phyloP scores from a whole-genome alignment of 2,113 vertebrate species.

The Ictidomys tridecemlineatus region DNA sequence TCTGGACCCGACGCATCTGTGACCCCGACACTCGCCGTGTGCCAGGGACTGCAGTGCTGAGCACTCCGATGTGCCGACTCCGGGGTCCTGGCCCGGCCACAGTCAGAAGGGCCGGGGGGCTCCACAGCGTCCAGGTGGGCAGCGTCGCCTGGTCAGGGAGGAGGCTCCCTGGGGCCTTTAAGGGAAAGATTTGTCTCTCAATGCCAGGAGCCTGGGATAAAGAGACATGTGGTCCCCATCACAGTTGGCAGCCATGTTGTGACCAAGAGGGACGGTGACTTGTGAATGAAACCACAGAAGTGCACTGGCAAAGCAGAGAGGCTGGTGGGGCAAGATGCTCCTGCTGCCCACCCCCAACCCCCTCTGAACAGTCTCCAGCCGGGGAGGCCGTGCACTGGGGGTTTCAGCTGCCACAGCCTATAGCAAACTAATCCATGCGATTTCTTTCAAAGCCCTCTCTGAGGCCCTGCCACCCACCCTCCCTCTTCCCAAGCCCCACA shows the following conservation, averaged over 20 bases:
- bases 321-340: too few species aligned
- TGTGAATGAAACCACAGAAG: background rate
- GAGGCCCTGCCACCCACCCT: too few species aligned
- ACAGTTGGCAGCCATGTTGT: background rate
- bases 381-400: background rate
- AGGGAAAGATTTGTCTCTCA: background rate
- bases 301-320: background rate
- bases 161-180: accelerated
- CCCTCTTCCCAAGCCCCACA: background rate
- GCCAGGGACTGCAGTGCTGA: background rate
- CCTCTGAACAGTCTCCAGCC: accelerated
- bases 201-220: background rate
- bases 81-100: accelerated
- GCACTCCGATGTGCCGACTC: accelerated
- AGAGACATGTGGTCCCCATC: too few species aligned
- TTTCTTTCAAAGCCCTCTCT: background rate
- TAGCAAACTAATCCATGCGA: background rate
- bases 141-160: too few species aligned
- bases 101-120: accelerated
- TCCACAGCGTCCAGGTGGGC: background rate
- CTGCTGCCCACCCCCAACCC: background rate
- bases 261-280: background rate
- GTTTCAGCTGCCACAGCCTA: background rate
- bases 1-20: background rate
- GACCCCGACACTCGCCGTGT: background rate